These are phyloP conservation scores for Bellardia bayeri DNA, from an alignment of 2,888 invertebrate species.

Conservation along the genomic window DNA sequence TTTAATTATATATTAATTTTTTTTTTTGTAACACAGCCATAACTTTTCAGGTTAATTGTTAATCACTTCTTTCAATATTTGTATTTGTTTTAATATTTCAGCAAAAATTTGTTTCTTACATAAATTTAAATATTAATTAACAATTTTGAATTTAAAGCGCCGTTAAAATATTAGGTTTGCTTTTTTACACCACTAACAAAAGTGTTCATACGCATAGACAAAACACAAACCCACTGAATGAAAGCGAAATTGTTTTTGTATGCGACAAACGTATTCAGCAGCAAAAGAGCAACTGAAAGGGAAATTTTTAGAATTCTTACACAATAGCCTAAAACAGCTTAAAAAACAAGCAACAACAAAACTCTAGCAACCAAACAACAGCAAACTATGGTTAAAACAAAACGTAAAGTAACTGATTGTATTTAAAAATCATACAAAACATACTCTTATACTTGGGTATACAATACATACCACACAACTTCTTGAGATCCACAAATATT, in stretches of 20 bases:
- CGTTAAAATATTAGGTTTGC: conserved; percentile 24
- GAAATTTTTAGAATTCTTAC: conserved; percentile 76
- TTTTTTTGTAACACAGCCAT: too few relatives aligned
- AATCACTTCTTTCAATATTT: background rate
- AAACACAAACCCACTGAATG: background rate
- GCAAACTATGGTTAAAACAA: conserved; percentile 13
- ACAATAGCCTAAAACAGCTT: conserved; percentile 29
- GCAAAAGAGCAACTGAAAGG: conserved; percentile 82
- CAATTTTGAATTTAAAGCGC: conserved; percentile 48
- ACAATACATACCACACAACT: background rate
- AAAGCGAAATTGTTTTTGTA: conserved; percentile 74
- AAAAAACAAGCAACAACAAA: conserved; percentile 11
- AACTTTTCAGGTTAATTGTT: background rate
- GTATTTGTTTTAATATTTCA: background rate
- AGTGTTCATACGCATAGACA: background rate
- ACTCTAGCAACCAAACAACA: conserved; percentile 8
- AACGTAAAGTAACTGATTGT: conserved; percentile 37
- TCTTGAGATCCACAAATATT: conserved; percentile 30
- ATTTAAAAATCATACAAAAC: background rate
- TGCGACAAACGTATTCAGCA: conserved; percentile 81
- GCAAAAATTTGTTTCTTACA: background rate
- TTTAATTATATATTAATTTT: too few relatives aligned
- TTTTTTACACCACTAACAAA: conserved; percentile 61
- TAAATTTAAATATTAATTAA: conserved; percentile 4
- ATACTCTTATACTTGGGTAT: conserved; percentile 43